Evolutionary conservation across 2,113 vertebrate species (phyloP).

Genomic region (Bujurquina vittata): DNA sequence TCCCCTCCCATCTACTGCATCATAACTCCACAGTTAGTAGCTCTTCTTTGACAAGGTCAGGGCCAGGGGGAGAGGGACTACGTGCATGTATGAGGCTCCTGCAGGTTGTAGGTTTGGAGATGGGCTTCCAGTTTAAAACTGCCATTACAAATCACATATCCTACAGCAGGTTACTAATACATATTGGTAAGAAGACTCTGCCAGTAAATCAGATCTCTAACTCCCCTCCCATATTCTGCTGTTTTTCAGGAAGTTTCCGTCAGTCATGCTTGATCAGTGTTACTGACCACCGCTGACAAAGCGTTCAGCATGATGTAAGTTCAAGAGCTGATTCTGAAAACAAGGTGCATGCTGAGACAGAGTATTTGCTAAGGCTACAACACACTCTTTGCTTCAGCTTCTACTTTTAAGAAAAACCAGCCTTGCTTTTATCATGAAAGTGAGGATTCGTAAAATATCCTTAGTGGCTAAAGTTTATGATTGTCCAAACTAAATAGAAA

Average conservation of each 20-base stretch:
- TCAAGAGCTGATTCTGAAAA: neutral
- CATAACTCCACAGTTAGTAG: constrained; percentile 11
- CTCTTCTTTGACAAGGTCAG: constrained; percentile 30
- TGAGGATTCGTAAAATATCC: neutral
- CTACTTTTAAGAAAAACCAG: neutral
- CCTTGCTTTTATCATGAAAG: neutral
- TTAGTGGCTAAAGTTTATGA: neutral
- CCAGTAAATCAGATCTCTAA: constrained; percentile 15
- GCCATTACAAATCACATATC: neutral
- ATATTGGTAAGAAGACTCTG: neutral
- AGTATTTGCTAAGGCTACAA: neutral
- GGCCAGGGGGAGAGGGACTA: neutral
- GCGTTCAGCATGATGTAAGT: neutral
- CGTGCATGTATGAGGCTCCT: neutral
- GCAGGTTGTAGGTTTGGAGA: constrained; percentile 29
- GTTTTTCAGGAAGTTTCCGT: neutral
- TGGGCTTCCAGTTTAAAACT: neutral
- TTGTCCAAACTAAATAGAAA: neutral
- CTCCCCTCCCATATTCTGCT: neutral
- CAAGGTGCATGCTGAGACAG: neutral
- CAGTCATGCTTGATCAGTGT: neutral
- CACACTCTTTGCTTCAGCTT: neutral
- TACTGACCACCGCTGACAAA: neutral
- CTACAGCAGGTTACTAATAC: neutral
- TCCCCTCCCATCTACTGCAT: neutral